Evolutionary conservation across 2,888 invertebrate species (phyloP), one percentile per base, ranked within the genome.

Genomic region (Cotesia congregata): DNA sequence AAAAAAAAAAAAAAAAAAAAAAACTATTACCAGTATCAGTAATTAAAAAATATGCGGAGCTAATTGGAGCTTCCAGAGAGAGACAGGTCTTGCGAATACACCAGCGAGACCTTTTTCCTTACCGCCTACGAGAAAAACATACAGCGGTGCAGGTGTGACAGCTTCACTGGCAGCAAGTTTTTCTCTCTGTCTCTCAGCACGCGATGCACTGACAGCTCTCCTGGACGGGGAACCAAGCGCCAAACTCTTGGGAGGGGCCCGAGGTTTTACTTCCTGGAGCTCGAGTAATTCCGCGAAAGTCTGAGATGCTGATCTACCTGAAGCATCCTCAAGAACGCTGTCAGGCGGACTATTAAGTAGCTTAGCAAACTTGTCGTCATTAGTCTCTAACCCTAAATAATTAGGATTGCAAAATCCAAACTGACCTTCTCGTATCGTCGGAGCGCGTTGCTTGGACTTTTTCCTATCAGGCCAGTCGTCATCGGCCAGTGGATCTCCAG

Each of bases 41-140:
- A 69, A 79, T 86, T 86, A 89, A 75, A 89, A 89, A 76, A 89
- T 89, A 81, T 89, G 88, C 38, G 89, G 89, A 2, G 89, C 89
- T 75, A 95, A 88, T 82, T 94, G 92, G 80, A 95, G 91, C 83
- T 94, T 94, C 96, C 96, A 96, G 85, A 96, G 92, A 9, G 95
- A 94, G 60, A 96, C 92, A 7, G 95, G 95, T 83, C 94, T 91
- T 85, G 94, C 93, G 83, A 95, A 94, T 75, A 94, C 92, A 15
- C 95, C 95, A 2, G 94, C 93, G 83, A 95, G 94, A 12, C 94
- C 94, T 70, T 94, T 93, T 87, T 96, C 96, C 83, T 94, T 93
- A 0, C 96, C 96, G 0, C 96, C 96, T 78, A 95, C 92, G 76
- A 96, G 87, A 84, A 93, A 94, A 79, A 94, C 91, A 83, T 92